These are phyloP conservation scores for Rhagium mordax DNA, from an alignment of 2,888 invertebrate genomes.

Conservation along the genomic window DNA sequence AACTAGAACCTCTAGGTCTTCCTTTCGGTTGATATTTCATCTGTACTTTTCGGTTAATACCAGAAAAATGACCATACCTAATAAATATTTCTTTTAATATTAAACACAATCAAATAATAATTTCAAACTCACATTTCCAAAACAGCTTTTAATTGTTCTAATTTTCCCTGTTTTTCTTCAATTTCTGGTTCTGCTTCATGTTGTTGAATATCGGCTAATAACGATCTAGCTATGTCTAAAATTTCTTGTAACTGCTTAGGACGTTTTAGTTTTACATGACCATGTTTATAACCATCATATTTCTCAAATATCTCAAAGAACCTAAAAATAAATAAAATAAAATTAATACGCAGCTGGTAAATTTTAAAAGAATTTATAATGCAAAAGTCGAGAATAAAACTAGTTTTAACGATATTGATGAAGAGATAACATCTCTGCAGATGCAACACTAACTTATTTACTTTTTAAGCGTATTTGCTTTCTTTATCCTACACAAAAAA, in stretches of 20 bases:
- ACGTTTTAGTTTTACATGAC: constrained; percentile 97
- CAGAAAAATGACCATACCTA: constrained; percentile 99
- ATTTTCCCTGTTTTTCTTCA: constrained; percentile 96
- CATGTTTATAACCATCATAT: constrained; percentile 95
- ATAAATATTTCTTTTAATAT: constrained; percentile 37
- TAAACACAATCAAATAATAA: neutral
- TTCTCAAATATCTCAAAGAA: constrained; percentile 99
- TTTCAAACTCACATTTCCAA: constrained; percentile 91
- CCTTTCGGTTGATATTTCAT: constrained; percentile 99
- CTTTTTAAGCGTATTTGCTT: too few species aligned
- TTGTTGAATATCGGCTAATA: constrained; percentile 91
- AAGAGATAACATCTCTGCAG: too few species aligned
- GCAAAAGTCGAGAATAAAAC: too few species aligned
- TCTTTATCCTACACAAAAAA: too few species aligned
- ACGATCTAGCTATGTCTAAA: constrained; percentile 93
- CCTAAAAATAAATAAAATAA: constrained; percentile 70
- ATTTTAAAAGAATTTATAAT: too few species aligned
- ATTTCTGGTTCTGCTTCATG: constrained; percentile 92
- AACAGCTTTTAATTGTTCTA: constrained; percentile 97
- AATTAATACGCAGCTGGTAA: too few species aligned
- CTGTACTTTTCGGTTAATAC: constrained; percentile 99
- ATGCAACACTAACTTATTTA: too few species aligned
- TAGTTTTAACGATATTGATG: too few species aligned
- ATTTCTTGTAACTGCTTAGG: constrained; percentile 98
- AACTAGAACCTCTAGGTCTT: constrained; percentile 90